Percentiles rank a stretch among this genome's conserved stretches.
These are phyloP conservation scores for Oscheius myriophilus DNA, from an alignment of 2,888 invertebrate genomes.

Conservation along the genomic window DNA sequence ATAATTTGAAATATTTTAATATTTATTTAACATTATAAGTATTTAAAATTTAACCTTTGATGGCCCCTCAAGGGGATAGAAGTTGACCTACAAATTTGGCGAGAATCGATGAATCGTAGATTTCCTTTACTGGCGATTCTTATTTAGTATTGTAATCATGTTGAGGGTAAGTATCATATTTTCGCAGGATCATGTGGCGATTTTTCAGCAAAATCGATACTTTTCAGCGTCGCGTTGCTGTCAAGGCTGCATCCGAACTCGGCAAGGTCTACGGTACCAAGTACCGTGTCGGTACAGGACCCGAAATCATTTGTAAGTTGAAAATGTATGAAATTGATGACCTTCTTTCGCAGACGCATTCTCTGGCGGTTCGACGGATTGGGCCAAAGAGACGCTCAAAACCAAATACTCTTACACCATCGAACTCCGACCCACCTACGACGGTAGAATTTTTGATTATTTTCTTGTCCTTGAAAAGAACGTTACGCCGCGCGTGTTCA, in stretches of 20 bases:
- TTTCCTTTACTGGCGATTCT: too few species aligned
- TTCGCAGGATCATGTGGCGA: neutral
- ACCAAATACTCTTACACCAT: constrained; percentile 69
- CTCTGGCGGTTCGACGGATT: constrained; percentile 67
- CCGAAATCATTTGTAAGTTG: constrained; percentile 68
- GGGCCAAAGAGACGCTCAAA: constrained; percentile 68
- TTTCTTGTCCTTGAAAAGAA: neutral
- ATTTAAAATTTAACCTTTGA: neutral
- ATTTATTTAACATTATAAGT: constrained; percentile 9
- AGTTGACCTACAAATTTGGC: too few species aligned
- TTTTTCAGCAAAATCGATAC: neutral
- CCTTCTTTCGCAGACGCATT: constrained; percentile 61
- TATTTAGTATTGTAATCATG: too few species aligned
- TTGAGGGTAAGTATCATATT: too few species aligned
- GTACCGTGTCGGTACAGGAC: constrained; percentile 67
- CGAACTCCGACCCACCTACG: constrained; percentile 65
- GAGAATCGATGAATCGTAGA: too few species aligned
- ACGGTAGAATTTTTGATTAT: constrained; percentile 41
- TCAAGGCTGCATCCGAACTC: constrained; percentile 60
- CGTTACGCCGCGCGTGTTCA: neutral
- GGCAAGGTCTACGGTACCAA: constrained; percentile 67
- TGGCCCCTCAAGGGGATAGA: too few species aligned
- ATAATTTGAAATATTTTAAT: neutral
- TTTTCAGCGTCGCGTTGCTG: constrained; percentile 65
- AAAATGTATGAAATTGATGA: neutral